Conservation (phyloP, 2,797 vertebrate species). For the Gymnoscopelus braueri region DNA sequence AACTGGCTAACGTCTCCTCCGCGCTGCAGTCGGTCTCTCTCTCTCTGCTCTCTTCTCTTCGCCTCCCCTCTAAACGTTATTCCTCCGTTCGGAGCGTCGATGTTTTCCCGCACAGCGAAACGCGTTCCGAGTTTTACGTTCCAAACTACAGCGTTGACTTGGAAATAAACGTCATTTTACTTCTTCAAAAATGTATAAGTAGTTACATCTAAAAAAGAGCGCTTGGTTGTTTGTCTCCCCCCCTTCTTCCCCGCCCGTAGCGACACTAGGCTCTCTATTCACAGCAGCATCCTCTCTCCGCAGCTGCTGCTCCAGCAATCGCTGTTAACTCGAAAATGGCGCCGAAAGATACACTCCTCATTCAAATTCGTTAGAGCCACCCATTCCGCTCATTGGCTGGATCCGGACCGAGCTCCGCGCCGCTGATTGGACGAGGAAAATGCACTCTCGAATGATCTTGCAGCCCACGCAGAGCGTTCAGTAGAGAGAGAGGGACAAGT, state of each 20-base stretch:
- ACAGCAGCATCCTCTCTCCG: constrained; percentile 69
- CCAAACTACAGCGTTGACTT: constrained; percentile 58
- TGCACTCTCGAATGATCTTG: constrained; percentile 83
- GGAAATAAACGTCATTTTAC: constrained; percentile 25
- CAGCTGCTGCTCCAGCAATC: constrained; percentile 83
- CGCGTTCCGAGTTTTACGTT: constrained; percentile 21
- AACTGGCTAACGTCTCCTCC: constrained; percentile 78
- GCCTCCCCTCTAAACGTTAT: neutral
- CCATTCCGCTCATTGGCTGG: constrained; percentile 84
- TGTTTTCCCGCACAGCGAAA: constrained; percentile 1
- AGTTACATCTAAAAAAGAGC: constrained; percentile 52
- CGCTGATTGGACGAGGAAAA: constrained; percentile 79
- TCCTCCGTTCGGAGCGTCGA: constrained; percentile 16
- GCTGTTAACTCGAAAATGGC: constrained; percentile 98
- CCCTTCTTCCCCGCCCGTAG: constrained; percentile 28
- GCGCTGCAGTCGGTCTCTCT: constrained; percentile 57
- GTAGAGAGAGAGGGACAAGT: constrained; percentile 43
- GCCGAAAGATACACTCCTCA: constrained; percentile 97
- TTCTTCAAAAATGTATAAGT: constrained; percentile 30
- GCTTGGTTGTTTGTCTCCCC: constrained; percentile 16
- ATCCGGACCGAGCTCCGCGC: constrained; percentile 75
- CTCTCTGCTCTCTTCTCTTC: constrained; percentile 38
- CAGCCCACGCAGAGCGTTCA: constrained; percentile 75
- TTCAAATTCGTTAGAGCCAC: constrained; percentile 98
- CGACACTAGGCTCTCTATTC: constrained; percentile 51